These are phyloP conservation scores for Sinonovacula constricta DNA, from an alignment of 1,140 invertebrate genomes.

Conservation along the genomic window DNA sequence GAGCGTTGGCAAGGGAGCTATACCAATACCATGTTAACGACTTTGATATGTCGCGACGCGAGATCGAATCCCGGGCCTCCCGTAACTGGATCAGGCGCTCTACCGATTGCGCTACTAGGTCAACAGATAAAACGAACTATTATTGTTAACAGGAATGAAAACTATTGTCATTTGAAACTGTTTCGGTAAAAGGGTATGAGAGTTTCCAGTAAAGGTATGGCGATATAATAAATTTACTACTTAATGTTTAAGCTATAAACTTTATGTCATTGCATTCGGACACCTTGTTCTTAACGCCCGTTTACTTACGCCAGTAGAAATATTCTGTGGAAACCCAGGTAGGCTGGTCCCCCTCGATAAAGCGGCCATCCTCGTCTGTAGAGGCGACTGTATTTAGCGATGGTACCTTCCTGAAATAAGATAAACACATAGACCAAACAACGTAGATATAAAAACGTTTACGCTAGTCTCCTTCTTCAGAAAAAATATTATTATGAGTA, in stretches of 20 bases:
- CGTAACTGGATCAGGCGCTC: too few species aligned
- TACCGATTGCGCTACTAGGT: too few species aligned
- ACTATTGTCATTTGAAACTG: not conserved
- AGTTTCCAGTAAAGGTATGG: not conserved
- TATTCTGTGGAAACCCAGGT: slow-evolving; percentile 22
- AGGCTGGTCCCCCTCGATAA: not conserved
- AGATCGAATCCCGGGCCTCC: too few species aligned
- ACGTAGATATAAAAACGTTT: too few species aligned
- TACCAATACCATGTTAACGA: too few species aligned
- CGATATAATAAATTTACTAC: not conserved
- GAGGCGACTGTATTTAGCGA: slow-evolving; percentile 13
- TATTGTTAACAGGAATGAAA: not conserved
- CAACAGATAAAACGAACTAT: too few species aligned
- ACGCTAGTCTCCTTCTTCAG: too few species aligned
- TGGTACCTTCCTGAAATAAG: slow-evolving; percentile 25
- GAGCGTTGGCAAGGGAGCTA: too few species aligned
- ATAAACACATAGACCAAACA: too few species aligned
- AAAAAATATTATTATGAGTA: not conserved
- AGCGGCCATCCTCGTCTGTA: not conserved
- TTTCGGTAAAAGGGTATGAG: not conserved
- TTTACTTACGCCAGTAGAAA: slow-evolving; percentile 25
- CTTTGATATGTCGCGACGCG: too few species aligned
- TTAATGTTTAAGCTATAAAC: not conserved
- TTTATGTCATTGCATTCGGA: not conserved
- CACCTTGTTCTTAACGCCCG: not conserved